Evolutionary conservation across 37 sponge, comb jelly and placozoan genomes (phyloP).

Genomic region (Beroe forskalii): DNA sequence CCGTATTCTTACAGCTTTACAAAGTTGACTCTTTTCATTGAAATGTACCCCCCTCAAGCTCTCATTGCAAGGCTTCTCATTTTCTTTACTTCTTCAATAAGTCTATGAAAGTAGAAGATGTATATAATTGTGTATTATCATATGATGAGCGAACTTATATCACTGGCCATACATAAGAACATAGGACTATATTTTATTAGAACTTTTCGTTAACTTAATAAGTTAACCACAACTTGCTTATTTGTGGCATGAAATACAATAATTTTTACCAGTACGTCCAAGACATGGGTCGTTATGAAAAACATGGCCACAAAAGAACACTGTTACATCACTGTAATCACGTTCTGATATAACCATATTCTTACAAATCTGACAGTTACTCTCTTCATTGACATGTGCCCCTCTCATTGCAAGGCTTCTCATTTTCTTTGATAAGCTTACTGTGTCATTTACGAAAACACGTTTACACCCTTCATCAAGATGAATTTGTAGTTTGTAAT

Average conservation of each 20-base stretch:
- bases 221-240: too few species aligned
- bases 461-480: conserved; percentile 89
- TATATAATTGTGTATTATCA: too few species aligned
- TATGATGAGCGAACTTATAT: too few species aligned
- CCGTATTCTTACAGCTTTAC: background rate
- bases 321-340: conserved; percentile 18
- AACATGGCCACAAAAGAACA: conserved; percentile 87
- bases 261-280: background rate
- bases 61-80: conserved; percentile 23
- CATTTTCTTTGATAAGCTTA: conserved; percentile 9
- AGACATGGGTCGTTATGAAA: conserved; percentile 70
- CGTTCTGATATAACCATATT: conserved; percentile 26
- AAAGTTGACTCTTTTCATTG: conserved; percentile 6
- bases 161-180: too few species aligned
- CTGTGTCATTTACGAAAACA: conserved; percentile 86
- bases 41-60: background rate
- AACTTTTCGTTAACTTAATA: too few species aligned
- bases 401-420: conserved; percentile 9
- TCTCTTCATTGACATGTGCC: conserved; percentile 1
- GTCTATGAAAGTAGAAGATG: too few species aligned
- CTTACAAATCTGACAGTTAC: conserved; percentile 42
- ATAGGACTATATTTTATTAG: too few species aligned
- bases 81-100: too few species aligned
- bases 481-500: conserved; percentile 83
- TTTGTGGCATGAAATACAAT: conserved; percentile 47